Evolutionary conservation across 2,113 vertebrate species (phyloP).

Genomic region (Lepus europaeus): DNA sequence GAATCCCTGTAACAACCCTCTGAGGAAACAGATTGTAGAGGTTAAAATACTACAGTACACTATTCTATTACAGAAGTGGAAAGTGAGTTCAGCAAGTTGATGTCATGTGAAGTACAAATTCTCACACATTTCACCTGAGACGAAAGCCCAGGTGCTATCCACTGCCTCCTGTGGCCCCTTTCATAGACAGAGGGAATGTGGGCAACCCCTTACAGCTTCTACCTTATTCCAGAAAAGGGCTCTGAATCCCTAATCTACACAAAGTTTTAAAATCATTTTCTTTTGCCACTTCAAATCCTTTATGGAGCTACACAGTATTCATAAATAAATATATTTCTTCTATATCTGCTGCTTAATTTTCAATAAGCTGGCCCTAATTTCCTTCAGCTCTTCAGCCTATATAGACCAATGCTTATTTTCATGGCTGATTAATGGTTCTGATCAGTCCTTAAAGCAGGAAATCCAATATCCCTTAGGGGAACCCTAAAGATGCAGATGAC

Average conservation of each 20-base stretch:
- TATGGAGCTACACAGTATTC: neutral
- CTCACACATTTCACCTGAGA: neutral
- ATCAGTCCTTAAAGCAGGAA: slow-evolving; percentile 83
- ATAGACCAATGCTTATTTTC: slow-evolving; percentile 76
- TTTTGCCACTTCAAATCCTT: slow-evolving; percentile 36
- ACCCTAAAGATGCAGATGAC: slow-evolving; percentile 83
- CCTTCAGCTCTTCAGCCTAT: slow-evolving; percentile 61
- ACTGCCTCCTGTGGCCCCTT: neutral
- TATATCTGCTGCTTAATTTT: slow-evolving; percentile 68
- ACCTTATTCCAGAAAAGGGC: neutral
- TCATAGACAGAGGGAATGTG: neutral
- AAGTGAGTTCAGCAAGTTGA: neutral
- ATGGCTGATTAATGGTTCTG: slow-evolving; percentile 84
- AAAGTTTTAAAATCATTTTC: slow-evolving; percentile 12
- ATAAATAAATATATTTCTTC: slow-evolving; percentile 59
- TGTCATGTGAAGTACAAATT: neutral
- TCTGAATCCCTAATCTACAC: neutral
- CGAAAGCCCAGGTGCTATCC: neutral
- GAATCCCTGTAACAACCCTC: neutral
- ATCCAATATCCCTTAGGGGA: slow-evolving; percentile 85
- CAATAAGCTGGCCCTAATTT: slow-evolving; percentile 70
- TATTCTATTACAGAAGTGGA: neutral
- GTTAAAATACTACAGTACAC: neutral
- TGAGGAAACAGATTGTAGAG: neutral
- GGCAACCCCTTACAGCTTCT: neutral